Evolutionary conservation across 1,140 invertebrate species (phyloP).

Genomic region (Bombus haemorrhoidalis): DNA sequence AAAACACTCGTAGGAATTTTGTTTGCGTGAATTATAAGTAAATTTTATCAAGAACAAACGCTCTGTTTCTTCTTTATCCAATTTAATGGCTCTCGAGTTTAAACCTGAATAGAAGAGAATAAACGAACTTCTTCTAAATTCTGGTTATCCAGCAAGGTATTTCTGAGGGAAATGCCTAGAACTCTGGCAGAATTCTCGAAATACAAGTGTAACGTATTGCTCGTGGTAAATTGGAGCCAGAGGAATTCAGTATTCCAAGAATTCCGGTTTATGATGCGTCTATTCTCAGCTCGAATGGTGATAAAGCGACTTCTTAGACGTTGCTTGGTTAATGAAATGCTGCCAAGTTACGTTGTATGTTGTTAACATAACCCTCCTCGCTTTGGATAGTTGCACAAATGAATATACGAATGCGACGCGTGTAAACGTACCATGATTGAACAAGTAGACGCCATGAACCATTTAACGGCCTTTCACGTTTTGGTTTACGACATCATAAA

Average conservation of each 20-base stretch:
- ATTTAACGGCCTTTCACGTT: neutral
- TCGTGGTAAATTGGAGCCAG: slow-evolving; percentile 16
- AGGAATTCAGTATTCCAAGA: slow-evolving; percentile 20
- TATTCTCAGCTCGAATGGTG: neutral
- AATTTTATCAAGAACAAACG: neutral
- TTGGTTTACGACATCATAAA: neutral
- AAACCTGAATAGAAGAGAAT: too few relatives aligned
- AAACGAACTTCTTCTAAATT: neutral
- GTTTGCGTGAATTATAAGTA: neutral
- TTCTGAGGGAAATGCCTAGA: neutral
- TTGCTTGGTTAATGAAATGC: slow-evolving; percentile 20
- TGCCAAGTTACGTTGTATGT: neutral
- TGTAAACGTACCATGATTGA: neutral
- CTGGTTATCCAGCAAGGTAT: neutral
- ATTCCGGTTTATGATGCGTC: slow-evolving; percentile 9
- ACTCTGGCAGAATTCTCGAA: neutral
- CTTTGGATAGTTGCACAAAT: neutral
- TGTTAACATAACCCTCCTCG: neutral
- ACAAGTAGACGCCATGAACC: neutral
- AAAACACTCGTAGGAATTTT: neutral
- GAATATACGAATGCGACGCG: neutral
- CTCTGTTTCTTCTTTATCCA: neutral
- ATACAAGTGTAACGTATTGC: slow-evolving; percentile 4
- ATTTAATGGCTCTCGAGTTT: neutral
- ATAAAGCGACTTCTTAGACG: slow-evolving; percentile 7